A percentile compares a stretch with the other conserved stretches of the same genome.
These are phyloP conservation scores for Rotaria sp. DNA, from an alignment of 2,888 invertebrate genomes.

Conservation along the genomic window DNA sequence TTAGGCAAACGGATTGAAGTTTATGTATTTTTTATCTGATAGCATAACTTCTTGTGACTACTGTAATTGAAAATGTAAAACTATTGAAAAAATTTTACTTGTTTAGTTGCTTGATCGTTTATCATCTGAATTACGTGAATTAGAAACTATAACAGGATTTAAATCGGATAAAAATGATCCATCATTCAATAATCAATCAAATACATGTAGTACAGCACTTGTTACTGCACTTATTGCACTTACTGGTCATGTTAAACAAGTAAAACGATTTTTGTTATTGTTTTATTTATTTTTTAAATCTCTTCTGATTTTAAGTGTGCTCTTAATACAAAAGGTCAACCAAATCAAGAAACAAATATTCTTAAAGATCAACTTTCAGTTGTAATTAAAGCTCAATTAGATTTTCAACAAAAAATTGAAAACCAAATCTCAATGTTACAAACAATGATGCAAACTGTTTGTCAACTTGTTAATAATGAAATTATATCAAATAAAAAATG, in stretches of 20 bases:
- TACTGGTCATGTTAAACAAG: constrained; percentile 12
- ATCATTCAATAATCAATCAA: neutral
- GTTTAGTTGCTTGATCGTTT: constrained; percentile 7
- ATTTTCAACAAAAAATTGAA: constrained; percentile 29
- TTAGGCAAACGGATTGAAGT: too few species aligned
- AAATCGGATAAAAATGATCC: neutral
- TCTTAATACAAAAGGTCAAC: neutral
- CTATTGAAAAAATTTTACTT: neutral
- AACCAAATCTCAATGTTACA: constrained; percentile 13
- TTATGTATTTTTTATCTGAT: too few species aligned
- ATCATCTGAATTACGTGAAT: neutral
- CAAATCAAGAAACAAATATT: neutral
- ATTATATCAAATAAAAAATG: neutral
- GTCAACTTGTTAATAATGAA: constrained; percentile 24
- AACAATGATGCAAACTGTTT: constrained; percentile 27
- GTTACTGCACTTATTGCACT: constrained; percentile 5
- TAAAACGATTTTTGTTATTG: neutral
- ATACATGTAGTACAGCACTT: constrained; percentile 20
- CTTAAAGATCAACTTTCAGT: constrained; percentile 23
- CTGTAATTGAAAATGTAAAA: neutral
- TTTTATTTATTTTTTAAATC: neutral
- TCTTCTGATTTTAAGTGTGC: neutral
- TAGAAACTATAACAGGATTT: neutral
- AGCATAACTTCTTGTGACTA: too few species aligned
- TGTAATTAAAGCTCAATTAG: neutral